Evolutionary conservation across 2,113 vertebrate species (phyloP), one percentile per base, ranked within the genome.

Genomic region (Engraulis encrasicolus): DNA sequence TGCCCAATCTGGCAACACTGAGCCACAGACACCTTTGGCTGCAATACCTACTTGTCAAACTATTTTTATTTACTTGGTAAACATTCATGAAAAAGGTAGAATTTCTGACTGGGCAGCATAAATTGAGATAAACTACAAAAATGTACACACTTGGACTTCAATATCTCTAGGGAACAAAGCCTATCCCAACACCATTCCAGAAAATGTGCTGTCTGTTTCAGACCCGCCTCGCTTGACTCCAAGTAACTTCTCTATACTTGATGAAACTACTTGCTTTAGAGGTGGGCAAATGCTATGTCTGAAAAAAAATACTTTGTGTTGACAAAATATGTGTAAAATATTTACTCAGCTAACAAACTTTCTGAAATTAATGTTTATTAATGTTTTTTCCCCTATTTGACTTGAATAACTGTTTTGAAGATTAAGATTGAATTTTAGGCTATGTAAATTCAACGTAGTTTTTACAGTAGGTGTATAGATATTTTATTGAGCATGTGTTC

Each of bases 401-500:
- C 58, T 27, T 66, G 11, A 23, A 23, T 66, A 34, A 74, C 66
- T 34, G 27, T 31, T 34, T 31, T 36, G 14, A 74, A 31, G n/a
- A n/a, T n/a, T 31, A 27, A 5, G 0, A 34, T 34, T 74, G 66
- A 34, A 34, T 74, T 27, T 31, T n/a, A n/a, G n/a, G n/a, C n/a
- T 34, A 17, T 74, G 58, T 74, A 15, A 34, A 74, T 23, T 31
- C 6, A 3, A 34, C 17, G 34, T 11, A 74, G 31, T 74, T 36
- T 34, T 74, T 74, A n/a, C n/a, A n/a, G n/a, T n/a, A 74, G 66
- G 12, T 74, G 27, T 74, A 15, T 74, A 74, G 66, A 74, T 74
- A 74, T 71, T 74, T 74, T 74, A 74, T 74, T 17, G 17, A 17
- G 66, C 66, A 74, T 34, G 66, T 34, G 14, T 20, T 23, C 0